Base-by-base conservation (phyloP, 2,888 invertebrate species). In the Watsonalla binaria region DNA sequence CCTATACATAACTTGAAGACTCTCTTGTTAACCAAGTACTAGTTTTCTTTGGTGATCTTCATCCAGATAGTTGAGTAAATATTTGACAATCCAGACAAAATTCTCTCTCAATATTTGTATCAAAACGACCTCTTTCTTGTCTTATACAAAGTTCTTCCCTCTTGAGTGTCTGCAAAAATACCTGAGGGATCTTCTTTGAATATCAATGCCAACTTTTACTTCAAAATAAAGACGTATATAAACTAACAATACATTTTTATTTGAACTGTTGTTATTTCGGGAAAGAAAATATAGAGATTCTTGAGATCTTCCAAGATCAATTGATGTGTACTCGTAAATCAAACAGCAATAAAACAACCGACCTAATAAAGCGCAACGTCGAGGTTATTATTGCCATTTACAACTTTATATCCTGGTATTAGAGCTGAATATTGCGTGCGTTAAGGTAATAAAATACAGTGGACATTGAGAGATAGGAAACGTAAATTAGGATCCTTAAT, bases 81-180 rank as follows among this genome's bases (percentile, higher is more conserved):
- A 42, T 42, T 42, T 42, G 9, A 42, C 42, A 42, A 42, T 42
- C 11, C 42, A 42, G 42, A 42, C 42, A 8, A 24, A 2, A 24
- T 4, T 42, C 42, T 37, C 9, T 6, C 37, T 42, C 42, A 42
- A 42, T 11, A 11, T 11, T 42, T 42, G 11, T 8, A 11, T 42
- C 42, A 42, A 4, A 42, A 37, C 37, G 37, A 8, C 42, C 42
- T 11, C 11, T 42, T 42, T 42, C 42, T 42, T 11, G 11, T 8
- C 42, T 42, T 11, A 51, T 42, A 51, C 14, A 13, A 42, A 51
- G 24, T 14, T 15, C 45, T 45, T 45, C 33, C 9, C 45, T 24
- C 45, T 45, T 45, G 45, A 45, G 51, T 51, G 14, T 24, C 33
- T 24, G 24, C 37, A 37, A 51, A 50, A 51, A 45, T 51, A 45